Evolutionary conservation across 2,888 invertebrate genomes (phyloP).

Genomic region (Conchocele bisecta): DNA sequence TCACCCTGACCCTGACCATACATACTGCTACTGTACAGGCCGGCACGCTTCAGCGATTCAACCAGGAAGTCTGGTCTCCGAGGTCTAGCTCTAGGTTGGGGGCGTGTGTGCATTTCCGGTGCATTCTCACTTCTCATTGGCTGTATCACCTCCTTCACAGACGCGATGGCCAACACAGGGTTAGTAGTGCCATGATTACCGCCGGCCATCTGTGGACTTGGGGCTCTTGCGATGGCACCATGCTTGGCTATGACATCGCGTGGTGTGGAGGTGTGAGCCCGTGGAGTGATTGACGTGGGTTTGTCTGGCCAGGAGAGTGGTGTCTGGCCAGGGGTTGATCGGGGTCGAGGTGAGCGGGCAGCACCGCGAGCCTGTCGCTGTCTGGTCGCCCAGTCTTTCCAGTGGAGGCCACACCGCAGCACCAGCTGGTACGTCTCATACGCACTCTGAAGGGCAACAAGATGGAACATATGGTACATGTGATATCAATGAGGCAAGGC

Average conservation of each 20-base stretch:
- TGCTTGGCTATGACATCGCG: not conserved
- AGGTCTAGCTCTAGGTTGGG: constrained; percentile 64
- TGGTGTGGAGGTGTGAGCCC: no score
- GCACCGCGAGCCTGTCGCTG: constrained; percentile 5
- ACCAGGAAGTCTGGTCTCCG: constrained; percentile 74
- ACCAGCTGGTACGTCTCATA: constrained; percentile 67
- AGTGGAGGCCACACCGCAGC: constrained; percentile 73
- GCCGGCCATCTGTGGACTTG: not conserved
- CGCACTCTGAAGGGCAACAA: constrained; percentile 60
- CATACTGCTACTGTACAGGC: constrained; percentile 52
- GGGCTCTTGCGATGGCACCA: not conserved
- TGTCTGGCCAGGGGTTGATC: not conserved
- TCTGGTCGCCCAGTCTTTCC: constrained; percentile 67
- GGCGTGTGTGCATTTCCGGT: no score
- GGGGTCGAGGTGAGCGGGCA: constrained; percentile 7
- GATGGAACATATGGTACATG: no score
- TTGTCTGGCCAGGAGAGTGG: not conserved
- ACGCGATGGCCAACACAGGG: no score
- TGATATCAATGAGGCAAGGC: no score
- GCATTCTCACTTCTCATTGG: no score
- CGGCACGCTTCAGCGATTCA: constrained; percentile 76
- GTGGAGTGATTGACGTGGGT: not conserved
- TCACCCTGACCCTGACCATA: not conserved
- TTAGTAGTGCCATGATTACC: no score
- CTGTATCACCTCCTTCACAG: no score